A percentile compares a stretch with the other conserved stretches of the same genome.
Conservation (phyloP, 2,797 vertebrate genomes). For the Botia almorhae region DNA sequence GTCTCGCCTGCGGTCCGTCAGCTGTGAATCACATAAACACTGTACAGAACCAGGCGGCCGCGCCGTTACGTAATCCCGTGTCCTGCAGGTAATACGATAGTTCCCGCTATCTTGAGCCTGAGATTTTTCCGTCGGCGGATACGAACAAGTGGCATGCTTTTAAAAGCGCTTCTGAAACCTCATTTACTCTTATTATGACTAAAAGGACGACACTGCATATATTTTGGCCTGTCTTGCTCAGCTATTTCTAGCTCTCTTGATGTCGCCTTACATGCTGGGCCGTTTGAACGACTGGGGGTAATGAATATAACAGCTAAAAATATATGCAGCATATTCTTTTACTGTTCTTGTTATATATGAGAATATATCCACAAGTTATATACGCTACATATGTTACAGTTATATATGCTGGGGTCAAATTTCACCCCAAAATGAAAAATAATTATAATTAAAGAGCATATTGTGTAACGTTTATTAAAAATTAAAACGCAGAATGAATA, state of each 20-base stretch:
- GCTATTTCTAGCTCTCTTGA: not conserved
- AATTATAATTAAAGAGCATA: not conserved
- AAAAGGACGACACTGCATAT: not conserved
- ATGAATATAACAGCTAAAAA: not conserved
- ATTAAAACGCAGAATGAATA: too few relatives aligned
- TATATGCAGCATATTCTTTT: not conserved
- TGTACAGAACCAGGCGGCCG: constrained; percentile 9
- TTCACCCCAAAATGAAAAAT: not conserved
- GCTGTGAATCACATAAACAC: constrained; percentile 64
- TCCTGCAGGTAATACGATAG: constrained; percentile 55
- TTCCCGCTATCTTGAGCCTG: constrained; percentile 52
- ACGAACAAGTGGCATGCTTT: constrained; percentile 16
- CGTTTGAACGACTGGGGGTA: not conserved
- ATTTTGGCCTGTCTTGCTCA: not conserved
- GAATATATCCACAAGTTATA: too few relatives aligned
- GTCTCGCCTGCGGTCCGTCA: constrained; percentile 10
- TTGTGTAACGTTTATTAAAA: too few relatives aligned
- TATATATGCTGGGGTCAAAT: not conserved
- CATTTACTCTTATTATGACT: not conserved
- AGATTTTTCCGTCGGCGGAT: constrained; percentile 40
- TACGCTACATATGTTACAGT: too few relatives aligned
- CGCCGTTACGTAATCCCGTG: constrained; percentile 15
- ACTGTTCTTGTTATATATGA: not conserved
- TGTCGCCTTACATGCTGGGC: not conserved
- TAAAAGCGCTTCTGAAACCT: not conserved